Conservation (phyloP, 2,888 invertebrate species). For the Aelia acuminata region DNA sequence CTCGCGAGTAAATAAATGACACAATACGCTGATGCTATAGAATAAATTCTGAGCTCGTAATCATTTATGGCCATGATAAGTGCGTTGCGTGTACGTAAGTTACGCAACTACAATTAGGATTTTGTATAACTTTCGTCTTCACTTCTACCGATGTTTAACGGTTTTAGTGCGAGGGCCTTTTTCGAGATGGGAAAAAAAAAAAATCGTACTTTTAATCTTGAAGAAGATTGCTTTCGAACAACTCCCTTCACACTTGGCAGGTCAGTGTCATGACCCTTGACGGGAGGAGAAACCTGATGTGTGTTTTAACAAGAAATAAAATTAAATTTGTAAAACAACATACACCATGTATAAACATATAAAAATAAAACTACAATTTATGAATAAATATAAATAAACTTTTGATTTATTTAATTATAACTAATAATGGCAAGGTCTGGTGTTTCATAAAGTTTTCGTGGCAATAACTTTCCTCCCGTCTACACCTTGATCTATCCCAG, state of each 20-base stretch:
- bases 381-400: no score
- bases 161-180: not conserved
- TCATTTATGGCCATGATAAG: slow-evolving; percentile 38
- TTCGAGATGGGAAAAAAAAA: not conserved
- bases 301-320: not conserved
- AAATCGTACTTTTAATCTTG: not conserved
- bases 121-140: slow-evolving; percentile 38
- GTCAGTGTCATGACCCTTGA: not conserved
- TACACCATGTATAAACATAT: no score
- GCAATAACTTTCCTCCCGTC: no score
- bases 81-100: slow-evolving; percentile 26
- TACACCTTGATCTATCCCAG: no score
- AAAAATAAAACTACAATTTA: no score
- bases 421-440: no score
- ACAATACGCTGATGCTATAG: slow-evolving; percentile 6
- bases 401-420: no score
- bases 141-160: not conserved
- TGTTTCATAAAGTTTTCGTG: no score
- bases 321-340: no score
- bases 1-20: slow-evolving; percentile 5
- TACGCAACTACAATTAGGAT: slow-evolving; percentile 16
- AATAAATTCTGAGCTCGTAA: slow-evolving; percentile 44
- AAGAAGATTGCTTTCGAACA: not conserved
- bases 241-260: not conserved
- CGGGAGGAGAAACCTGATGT: not conserved